Evolutionary conservation across 2,113 vertebrate species (phyloP), one percentile per base, ranked within the genome.

Genomic region (Leiothrix lutea): DNA sequence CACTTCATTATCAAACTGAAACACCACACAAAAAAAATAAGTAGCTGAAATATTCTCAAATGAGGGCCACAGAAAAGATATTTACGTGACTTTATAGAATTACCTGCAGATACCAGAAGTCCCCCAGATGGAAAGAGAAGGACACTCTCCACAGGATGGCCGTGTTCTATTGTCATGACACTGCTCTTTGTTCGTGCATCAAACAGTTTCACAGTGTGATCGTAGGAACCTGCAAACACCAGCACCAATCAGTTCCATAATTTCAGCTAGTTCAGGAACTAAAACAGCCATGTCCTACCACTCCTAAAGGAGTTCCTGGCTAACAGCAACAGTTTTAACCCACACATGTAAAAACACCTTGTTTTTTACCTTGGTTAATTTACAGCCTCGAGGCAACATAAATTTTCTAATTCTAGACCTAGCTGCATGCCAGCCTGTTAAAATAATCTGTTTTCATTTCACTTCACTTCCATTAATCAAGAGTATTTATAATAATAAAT

Each of bases 81-180:
- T 6, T 88, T 64, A 71, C 9, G 3, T 74, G 1, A 51, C 38
- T 88, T 70, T 31, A 58, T 0, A 73, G 21, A 91, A 69, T 53
- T 97, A 99, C 99, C 99, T 99, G 99, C 98, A 84, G 99, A 99
- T 12, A 99, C 99, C 2, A 99, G 98, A 80, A 99, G 99, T 23
- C 99, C 99, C 73, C 99, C 99, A 66, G 99, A 99, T 11, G 99
- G 99, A 93, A 99, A 99, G 0, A 99, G 98, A 64, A 99, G 98
- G n/a, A 99, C 98, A 9, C 98, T 99, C 94, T 99, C 99, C 92
- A 99, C 99, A 7, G 99, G 99, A 69, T 99, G 99, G 14, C 99
- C 99, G 1, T 99, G 99, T 31, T 99, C 98, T 94, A 99, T 98
- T 14, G 97, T 99, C 96, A 99, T 98, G 69, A 99, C 98, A 67